Base-by-base conservation (phyloP, 2,113 vertebrate genomes). In the Callipepla californica region DNA sequence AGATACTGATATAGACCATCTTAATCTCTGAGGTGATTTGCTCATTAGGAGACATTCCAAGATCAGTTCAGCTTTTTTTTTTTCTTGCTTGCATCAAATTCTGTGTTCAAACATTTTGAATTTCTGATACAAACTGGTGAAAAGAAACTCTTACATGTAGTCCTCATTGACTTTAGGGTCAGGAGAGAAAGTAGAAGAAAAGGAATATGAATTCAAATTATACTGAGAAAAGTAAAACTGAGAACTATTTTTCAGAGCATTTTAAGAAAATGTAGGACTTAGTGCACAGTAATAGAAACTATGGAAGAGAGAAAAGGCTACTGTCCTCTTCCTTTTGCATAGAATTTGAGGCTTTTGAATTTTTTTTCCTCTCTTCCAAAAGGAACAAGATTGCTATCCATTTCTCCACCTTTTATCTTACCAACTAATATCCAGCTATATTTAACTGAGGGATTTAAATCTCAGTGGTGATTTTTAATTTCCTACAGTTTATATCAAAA, bases 1-100 rank as follows among this genome's bases (percentile, higher is more conserved):
- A 34, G 23, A 32, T 74, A 40, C 1, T 11, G 75, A 81, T 76
- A 79, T 88, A 91, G 23, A 57, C 2, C 45, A 74, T 73, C 13
- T 63, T 6, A 26, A 92, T 67, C 82, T 74, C 18, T 48, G 36
- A 85, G 21, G 44, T 25, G 26, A 61, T 79, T 94, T 80, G 81
- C 11, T 85, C 55, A 69, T 85, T 83, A 69, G 66, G 44, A 32
- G 34, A 67, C 44, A 78, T 88, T 65, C 26, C n/a, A 82, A 72
- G 63, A 83, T 69, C 9, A 82, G 93, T 93, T 76, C 28, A 87
- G 78, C 53, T 6, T 57, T 62, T 92, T 57, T 62, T 92, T 84
- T 90, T 85, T 28, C 30, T 53, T 55, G 7, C 48, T 93, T 30
- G 40, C 11, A 44, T 92, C 62, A 65, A 78, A 92, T 81, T 89